phyloP scores from a whole-genome alignment of 2,888 invertebrate species.

The Steromphala cineraria region DNA sequence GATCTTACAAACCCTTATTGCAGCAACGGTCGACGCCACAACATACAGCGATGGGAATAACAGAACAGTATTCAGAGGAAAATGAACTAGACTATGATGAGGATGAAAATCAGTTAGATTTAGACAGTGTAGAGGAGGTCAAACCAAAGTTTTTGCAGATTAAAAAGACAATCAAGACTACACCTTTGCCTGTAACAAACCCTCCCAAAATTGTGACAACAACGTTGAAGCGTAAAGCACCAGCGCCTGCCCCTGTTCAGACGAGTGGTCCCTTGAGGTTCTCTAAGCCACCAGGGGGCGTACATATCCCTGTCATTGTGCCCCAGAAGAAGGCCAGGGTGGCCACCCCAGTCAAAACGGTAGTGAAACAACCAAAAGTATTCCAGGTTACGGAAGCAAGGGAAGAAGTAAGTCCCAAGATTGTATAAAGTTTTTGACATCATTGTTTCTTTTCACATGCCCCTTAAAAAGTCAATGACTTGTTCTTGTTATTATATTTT shows the following conservation, averaged over 20 bases:
- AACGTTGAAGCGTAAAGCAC: background rate
- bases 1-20: background rate
- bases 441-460: too few species aligned
- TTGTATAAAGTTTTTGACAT: too few species aligned
- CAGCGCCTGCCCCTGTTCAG: background rate
- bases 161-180: background rate
- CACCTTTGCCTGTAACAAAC: background rate
- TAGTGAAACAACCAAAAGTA: background rate
- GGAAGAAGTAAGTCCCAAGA: background rate
- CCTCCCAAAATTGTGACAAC: background rate
- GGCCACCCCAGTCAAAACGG: background rate
- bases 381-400: background rate
- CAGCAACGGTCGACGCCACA: background rate
- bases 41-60: background rate
- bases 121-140: background rate
- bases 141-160: background rate
- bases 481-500: too few species aligned
- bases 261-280: conserved; percentile 29
- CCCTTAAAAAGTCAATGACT: too few species aligned
- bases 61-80: background rate
- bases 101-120: background rate
- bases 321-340: background rate
- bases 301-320: background rate
- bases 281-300: conserved; percentile 13
- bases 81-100: background rate